Evolutionary conservation across 2,113 vertebrate species (phyloP).

Genomic region (Nibea albiflora): DNA sequence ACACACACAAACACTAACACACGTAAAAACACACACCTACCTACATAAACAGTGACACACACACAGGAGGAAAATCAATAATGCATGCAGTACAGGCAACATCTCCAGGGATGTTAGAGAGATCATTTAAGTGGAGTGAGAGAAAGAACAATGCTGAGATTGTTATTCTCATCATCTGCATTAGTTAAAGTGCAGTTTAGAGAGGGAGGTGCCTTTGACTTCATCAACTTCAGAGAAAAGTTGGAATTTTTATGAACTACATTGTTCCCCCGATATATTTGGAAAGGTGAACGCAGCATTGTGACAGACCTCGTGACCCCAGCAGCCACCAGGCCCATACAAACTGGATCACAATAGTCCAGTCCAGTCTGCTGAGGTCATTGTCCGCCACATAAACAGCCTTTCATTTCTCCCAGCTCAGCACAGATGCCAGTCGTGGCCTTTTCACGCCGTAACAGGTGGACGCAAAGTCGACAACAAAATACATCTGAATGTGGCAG

Average conservation of each 20-base stretch:
- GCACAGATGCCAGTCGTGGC: slow-evolving; percentile 53
- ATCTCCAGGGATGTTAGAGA: neutral
- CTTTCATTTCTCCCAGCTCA: slow-evolving; percentile 61
- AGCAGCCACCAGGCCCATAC: slow-evolving; percentile 9
- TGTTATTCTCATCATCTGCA: too few relatives aligned
- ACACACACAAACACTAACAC: neutral
- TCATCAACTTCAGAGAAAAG: neutral
- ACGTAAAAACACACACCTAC: neutral
- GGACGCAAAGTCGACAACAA: slow-evolving; percentile 37
- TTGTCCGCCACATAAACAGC: slow-evolving; percentile 60
- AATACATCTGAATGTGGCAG: slow-evolving; percentile 27
- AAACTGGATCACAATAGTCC: slow-evolving; percentile 50
- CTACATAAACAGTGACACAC: neutral
- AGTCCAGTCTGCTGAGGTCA: slow-evolving; percentile 58
- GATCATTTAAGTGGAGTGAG: too few relatives aligned
- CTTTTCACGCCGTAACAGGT: slow-evolving; percentile 56
- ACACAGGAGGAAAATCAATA: neutral
- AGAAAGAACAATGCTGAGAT: too few relatives aligned
- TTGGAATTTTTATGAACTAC: neutral
- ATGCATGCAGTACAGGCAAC: neutral
- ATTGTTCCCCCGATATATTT: slow-evolving; percentile 22
- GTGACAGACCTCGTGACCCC: slow-evolving; percentile 42
- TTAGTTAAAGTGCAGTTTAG: too few relatives aligned
- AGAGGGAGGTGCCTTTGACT: too few relatives aligned
- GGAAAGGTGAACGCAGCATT: neutral